Conservation (phyloP, 2,888 invertebrate species). For the Myopa tessellatipennis region DNA sequence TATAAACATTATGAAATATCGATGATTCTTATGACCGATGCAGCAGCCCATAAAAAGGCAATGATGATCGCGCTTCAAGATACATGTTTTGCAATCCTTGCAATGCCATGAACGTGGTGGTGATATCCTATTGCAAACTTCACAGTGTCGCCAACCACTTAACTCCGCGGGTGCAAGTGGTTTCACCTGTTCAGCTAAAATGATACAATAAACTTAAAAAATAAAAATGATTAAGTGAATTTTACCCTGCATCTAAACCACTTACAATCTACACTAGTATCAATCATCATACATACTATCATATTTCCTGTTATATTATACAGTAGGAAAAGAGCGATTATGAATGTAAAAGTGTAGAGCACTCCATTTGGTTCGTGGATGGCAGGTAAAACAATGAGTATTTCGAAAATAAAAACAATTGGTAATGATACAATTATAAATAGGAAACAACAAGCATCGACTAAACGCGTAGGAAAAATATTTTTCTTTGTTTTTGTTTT, state of each 20-base stretch:
- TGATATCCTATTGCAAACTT: slow-evolving; percentile 76
- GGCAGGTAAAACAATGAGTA: slow-evolving; percentile 79
- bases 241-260: slow-evolving; percentile 1
- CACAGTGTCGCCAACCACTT: slow-evolving; percentile 81
- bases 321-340: slow-evolving; percentile 76
- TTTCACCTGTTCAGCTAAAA: slow-evolving; percentile 48
- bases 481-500: slow-evolving; percentile 53
- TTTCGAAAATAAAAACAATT: slow-evolving; percentile 60
- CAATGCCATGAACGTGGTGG: slow-evolving; percentile 95
- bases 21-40: slow-evolving; percentile 85
- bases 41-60: slow-evolving; percentile 90
- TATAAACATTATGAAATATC: slow-evolving; percentile 85
- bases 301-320: slow-evolving; percentile 83
- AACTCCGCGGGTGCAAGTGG: slow-evolving; percentile 48
- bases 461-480: slow-evolving; percentile 54
- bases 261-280: slow-evolving; percentile 78
- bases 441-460: slow-evolving; percentile 58
- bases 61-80: slow-evolving; percentile 86
- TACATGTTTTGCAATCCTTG: slow-evolving; percentile 81
- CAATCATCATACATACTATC: slow-evolving; percentile 78
- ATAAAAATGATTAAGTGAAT: no score
- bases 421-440: slow-evolving; percentile 56
- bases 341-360: slow-evolving; percentile 72
- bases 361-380: slow-evolving; percentile 72
- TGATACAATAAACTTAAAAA: neutral